phyloP scores from a whole-genome alignment of 2,113 vertebrate species.

The Hystrix brachyura region DNA sequence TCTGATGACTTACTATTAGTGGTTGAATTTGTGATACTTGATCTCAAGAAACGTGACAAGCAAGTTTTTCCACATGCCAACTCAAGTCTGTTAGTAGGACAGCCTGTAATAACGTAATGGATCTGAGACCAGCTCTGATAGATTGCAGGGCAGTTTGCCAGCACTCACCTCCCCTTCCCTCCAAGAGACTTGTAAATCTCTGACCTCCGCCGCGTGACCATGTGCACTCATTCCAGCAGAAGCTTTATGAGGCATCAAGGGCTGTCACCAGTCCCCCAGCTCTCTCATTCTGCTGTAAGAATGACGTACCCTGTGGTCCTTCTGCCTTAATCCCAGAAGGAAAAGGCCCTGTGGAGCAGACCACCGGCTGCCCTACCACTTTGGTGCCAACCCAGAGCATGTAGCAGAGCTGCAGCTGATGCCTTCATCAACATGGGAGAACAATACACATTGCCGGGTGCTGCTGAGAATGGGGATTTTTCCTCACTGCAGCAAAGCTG shows the following conservation, averaged over 20 bases:
- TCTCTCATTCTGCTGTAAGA: neutral
- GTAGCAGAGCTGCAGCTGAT: neutral
- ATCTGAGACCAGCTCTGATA: neutral
- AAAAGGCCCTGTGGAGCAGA: neutral
- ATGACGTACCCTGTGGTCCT: neutral
- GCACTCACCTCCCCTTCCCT: neutral
- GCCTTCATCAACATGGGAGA: neutral
- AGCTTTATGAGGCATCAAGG: neutral
- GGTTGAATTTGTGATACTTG: neutral
- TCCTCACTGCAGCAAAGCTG: neutral
- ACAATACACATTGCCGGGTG: too few species aligned
- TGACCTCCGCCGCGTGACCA: neutral
- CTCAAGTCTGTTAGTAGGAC: neutral
- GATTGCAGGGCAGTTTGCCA: accelerated
- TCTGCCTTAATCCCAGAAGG: neutral
- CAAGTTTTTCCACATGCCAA: neutral
- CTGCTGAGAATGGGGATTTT: neutral
- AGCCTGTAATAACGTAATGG: accelerated
- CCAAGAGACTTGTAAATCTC: neutral
- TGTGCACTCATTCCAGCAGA: neutral
- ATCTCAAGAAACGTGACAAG: neutral
- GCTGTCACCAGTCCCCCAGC: neutral
- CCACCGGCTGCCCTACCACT: neutral
- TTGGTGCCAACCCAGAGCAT: neutral
- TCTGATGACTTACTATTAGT: neutral